Evolutionary conservation across 2,797 vertebrate species (phyloP).

Genomic region (Squalus acanthias): DNA sequence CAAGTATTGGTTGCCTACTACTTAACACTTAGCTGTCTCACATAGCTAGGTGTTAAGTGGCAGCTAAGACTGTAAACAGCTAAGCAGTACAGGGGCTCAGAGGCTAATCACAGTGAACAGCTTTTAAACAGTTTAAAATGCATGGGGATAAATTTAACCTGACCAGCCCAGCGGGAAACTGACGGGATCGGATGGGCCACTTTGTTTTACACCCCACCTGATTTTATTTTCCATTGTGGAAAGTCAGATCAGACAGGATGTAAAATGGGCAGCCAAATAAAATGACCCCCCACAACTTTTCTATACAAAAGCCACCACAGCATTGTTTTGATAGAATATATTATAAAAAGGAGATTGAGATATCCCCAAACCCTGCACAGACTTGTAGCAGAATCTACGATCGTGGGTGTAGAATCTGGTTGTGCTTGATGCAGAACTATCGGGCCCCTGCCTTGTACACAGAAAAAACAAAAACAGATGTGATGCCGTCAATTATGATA

Average conservation of each 20-base stretch:
- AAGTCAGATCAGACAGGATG: not conserved
- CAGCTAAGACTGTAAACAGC: not conserved
- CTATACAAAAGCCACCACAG: not conserved
- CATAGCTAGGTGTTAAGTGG: not conserved
- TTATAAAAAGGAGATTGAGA: not conserved
- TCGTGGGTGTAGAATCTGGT: not conserved
- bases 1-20: not conserved
- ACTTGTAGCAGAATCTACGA: not conserved
- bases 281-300: not conserved
- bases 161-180: not conserved
- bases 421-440: not conserved
- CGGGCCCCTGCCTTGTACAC: not conserved
- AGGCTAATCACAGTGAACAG: not conserved
- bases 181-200: not conserved
- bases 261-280: not conserved
- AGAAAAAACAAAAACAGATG: slow-evolving; percentile 20
- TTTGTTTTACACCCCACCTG: not conserved
- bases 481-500: not conserved
- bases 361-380: not conserved
- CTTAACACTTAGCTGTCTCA: not conserved
- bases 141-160: not conserved
- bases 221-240: not conserved
- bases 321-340: not conserved
- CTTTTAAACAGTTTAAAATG: not conserved
- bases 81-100: not conserved